A percentile compares a stretch with the other conserved stretches of the same genome.
These are phyloP conservation scores for Bombus polaris DNA, from an alignment of 1,140 invertebrate genomes.

Conservation along the genomic window DNA sequence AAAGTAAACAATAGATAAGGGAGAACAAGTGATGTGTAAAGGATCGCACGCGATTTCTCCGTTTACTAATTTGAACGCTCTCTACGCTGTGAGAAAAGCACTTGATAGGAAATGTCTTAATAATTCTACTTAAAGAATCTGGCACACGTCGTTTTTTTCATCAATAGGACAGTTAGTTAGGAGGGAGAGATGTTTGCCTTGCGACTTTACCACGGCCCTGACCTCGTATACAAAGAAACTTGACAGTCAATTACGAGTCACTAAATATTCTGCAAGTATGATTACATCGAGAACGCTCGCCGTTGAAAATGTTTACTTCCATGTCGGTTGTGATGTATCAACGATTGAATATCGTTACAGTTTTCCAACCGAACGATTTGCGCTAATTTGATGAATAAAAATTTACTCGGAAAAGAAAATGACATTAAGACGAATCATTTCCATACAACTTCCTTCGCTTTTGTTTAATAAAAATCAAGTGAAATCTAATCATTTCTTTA, in stretches of 20 bases:
- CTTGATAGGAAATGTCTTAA: constrained; percentile 7
- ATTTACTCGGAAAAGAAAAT: too few species aligned
- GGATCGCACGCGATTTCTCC: background rate
- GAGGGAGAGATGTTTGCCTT: constrained; percentile 57
- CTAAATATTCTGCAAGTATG: background rate
- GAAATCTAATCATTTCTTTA: background rate
- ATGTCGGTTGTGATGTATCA: background rate
- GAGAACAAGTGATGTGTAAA: too few species aligned
- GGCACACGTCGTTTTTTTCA: constrained; percentile 4
- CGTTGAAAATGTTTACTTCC: background rate
- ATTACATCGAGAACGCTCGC: background rate
- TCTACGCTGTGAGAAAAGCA: background rate
- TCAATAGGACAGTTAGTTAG: constrained; percentile 2
- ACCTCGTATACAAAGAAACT: constrained; percentile 54
- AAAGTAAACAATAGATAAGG: constrained; percentile 13
- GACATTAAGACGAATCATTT: too few species aligned
- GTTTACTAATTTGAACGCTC: background rate
- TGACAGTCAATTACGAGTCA: background rate
- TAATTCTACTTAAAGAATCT: background rate
- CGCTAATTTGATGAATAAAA: constrained; percentile 6
- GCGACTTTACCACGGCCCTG: constrained; percentile 64
- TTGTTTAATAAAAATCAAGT: background rate
- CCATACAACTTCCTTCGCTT: background rate
- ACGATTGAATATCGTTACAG: background rate
- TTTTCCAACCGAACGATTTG: background rate